A percentile compares a stretch with the other conserved stretches of the same genome.
These are phyloP conservation scores for Motacilla tschutschensis DNA, from an alignment of 2,113 vertebrate species.

Conservation along the genomic window DNA sequence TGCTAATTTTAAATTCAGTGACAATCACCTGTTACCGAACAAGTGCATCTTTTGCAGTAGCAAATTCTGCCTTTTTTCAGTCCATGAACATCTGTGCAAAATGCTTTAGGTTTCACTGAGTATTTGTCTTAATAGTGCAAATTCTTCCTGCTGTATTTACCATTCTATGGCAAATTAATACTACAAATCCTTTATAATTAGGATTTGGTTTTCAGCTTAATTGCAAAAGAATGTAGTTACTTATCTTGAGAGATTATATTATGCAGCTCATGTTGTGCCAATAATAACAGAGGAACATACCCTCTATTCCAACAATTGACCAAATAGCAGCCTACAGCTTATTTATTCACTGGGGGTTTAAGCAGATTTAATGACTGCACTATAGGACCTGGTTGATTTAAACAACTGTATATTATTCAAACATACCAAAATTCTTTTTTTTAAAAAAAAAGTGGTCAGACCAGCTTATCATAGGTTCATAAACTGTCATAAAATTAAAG, in stretches of 20 bases:
- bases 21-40: neutral
- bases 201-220: constrained; percentile 13
- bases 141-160: neutral
- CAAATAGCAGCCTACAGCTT: neutral
- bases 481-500: neutral
- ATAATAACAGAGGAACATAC: neutral
- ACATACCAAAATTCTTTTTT: neutral
- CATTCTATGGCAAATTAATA: constrained; percentile 10
- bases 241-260: neutral
- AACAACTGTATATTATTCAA: neutral
- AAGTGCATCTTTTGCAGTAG: neutral
- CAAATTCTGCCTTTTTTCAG: neutral
- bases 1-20: neutral
- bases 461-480: neutral
- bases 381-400: neutral
- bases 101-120: neutral
- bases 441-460: neutral
- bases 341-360: neutral
- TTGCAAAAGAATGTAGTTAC: constrained; percentile 8
- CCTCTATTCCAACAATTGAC: neutral
- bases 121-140: neutral
- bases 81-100: neutral
- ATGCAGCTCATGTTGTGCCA: neutral
- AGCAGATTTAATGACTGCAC: neutral
- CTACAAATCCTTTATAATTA: constrained; percentile 20